Evolutionary conservation across 2,113 vertebrate species (phyloP), one percentile per base, ranked within the genome.

Genomic region (Gymnocephalus cernua): DNA sequence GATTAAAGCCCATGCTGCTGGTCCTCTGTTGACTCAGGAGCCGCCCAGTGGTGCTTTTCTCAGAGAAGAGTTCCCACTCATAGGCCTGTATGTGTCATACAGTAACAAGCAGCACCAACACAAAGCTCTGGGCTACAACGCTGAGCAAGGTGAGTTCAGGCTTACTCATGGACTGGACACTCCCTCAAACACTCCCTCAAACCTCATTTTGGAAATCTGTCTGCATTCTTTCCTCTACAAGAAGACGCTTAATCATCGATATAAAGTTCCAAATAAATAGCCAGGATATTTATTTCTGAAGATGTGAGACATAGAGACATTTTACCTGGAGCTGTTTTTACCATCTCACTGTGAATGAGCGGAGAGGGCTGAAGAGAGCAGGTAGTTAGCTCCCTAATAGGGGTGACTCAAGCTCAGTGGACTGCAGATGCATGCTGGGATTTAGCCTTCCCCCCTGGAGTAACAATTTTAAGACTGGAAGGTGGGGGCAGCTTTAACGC

Each of bases 321-420:
- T 48, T 73, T 64, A 51, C 41, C 27, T 59, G 12, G 4, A 27
- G 29, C 64, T 53, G 23, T 29, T 72, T 48, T 54, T 59, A 16
- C 16, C 56, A 44, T 23, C 27, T 29, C 29, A 18, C 38, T 65
- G n/a, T 66, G 53, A 80, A 48, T 80, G 66, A 77, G 45, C 41
- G 48, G 4, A 51, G 41, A 35, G 19, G 16, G 51, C 16, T 21
- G 32, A 11, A 21, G 68, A 63, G 67, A 48, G 51, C 68, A n/a
- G 53, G 45, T 29, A 29, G 74, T 77, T 80, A 9, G 63, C 35
- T 54, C 21, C 25, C 53, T 54, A 61, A 67, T 62, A 25, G 62
- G n/a, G 35, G 53, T 48, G 56, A 63, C 69, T 84, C 38, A 38
- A n/a, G 56, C 68, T 78, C 61, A 48, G 53, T 13, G 47, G 81